phyloP scores from a whole-genome alignment of 2,797 vertebrate species.

The Podargus strigoides region DNA sequence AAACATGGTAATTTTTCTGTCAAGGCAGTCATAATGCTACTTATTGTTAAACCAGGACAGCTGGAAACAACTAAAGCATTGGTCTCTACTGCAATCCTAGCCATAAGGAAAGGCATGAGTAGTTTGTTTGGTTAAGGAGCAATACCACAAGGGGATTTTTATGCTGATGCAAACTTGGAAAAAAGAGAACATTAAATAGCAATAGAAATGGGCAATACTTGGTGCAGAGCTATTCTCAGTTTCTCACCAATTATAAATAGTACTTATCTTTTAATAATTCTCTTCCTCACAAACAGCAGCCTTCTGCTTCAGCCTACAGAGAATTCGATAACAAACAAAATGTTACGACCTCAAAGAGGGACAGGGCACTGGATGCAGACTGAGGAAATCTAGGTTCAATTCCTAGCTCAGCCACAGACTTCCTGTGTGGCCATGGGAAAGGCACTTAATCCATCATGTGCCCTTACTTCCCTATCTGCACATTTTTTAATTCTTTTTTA shows the following conservation, averaged over 20 bases:
- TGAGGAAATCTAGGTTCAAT: slow-evolving; percentile 45
- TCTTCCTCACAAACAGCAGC: neutral
- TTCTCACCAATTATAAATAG: neutral
- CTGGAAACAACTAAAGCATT: neutral
- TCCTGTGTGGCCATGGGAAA: slow-evolving; percentile 61
- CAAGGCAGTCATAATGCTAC: neutral
- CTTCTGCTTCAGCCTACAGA: neutral
- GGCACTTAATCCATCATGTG: slow-evolving; percentile 48
- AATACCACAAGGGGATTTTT: slow-evolving; percentile 45
- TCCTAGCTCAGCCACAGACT: slow-evolving; percentile 34
- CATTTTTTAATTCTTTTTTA: slow-evolving; percentile 30
- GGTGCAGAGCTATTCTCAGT: neutral
- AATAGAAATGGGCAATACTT: neutral
- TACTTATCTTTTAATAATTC: neutral
- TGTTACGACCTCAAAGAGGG: neutral
- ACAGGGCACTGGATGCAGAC: neutral
- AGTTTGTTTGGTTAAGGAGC: slow-evolving; percentile 25
- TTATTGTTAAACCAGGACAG: neutral
- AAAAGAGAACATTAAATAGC: slow-evolving; percentile 22
- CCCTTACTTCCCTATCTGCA: slow-evolving; percentile 48
- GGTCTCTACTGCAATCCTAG: neutral
- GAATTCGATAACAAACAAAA: neutral
- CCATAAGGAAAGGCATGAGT: slow-evolving; percentile 2
- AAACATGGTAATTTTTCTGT: neutral
- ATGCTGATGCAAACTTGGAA: slow-evolving; percentile 36